A percentile compares a stretch with the other conserved stretches of the same genome.
phyloP scores from a whole-genome alignment of 2,113 vertebrate genomes.

The Oncorhynchus kisutch region DNA sequence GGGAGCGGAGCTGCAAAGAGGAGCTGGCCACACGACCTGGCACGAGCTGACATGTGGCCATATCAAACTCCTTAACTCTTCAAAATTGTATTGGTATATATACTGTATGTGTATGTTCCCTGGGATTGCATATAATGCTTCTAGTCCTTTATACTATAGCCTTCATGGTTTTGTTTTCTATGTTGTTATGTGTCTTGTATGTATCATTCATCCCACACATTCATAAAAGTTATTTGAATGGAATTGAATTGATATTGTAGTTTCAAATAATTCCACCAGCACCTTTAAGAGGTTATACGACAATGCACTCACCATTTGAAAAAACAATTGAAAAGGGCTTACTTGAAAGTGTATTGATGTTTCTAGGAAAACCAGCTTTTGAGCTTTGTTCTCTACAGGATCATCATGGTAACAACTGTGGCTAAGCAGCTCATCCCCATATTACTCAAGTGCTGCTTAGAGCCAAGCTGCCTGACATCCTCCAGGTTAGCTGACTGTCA shows the following conservation, averaged over 20 bases:
- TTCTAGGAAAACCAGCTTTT: slow-evolving; percentile 12
- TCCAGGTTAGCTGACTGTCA: slow-evolving; percentile 32
- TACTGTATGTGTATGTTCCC: no score
- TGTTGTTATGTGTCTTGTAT: no score
- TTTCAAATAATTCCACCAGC: no score
- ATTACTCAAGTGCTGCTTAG: slow-evolving; percentile 40
- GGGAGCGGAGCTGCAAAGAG: slow-evolving; percentile 43
- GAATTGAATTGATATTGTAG: no score
- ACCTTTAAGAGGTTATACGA: no score
- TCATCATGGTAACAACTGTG: slow-evolving; percentile 24
- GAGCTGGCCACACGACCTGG: slow-evolving; percentile 41
- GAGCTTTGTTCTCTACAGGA: slow-evolving; percentile 13
- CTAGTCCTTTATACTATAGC: no score
- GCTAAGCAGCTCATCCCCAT: slow-evolving; percentile 33
- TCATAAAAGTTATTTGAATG: no score
- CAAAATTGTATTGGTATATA: no score
- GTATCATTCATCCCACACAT: no score
- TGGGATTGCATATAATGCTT: no score
- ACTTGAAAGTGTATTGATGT: neutral
- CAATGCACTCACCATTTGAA: no score
- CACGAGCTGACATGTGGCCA: neutral
- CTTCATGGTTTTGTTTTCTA: no score
- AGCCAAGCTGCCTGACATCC: slow-evolving; percentile 9
- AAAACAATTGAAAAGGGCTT: neutral
- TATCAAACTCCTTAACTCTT: neutral